Conservation (phyloP, 2,888 invertebrate species). For the Arrhopalites spinosus region DNA sequence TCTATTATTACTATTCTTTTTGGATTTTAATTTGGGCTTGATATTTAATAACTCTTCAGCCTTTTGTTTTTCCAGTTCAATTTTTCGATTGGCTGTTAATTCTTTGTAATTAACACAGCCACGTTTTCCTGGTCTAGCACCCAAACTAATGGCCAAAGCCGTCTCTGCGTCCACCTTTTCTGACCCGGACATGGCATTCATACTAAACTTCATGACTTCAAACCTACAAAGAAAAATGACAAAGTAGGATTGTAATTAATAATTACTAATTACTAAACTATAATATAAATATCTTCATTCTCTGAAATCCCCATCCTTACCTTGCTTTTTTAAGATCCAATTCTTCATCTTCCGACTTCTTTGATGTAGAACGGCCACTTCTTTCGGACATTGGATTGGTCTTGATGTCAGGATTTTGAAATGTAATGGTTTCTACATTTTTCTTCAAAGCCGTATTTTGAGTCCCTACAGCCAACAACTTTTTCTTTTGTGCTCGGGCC, state of each 20-base stretch:
- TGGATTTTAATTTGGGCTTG: slow-evolving; percentile 26
- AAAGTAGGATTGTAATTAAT: not conserved
- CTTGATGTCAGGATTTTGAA: slow-evolving; percentile 45
- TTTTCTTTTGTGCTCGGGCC: slow-evolving; percentile 30
- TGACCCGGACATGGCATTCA: slow-evolving; percentile 72
- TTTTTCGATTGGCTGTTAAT: slow-evolving; percentile 66
- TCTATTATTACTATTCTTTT: slow-evolving; percentile 13
- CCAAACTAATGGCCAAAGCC: slow-evolving; percentile 76
- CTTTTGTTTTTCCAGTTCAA: slow-evolving; percentile 61
- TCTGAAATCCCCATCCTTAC: slow-evolving; percentile 58
- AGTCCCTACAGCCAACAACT: not conserved
- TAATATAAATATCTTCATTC: not conserved
- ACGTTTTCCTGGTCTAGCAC: slow-evolving; percentile 78
- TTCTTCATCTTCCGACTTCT: slow-evolving; percentile 58
- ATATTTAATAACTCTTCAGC: slow-evolving; percentile 26
- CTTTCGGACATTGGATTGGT: not conserved
- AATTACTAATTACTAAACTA: not conserved
- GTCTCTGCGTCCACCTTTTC: slow-evolving; percentile 80
- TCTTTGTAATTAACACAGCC: slow-evolving; percentile 75
- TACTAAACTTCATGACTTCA: slow-evolving; percentile 83
- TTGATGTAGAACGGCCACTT: not conserved
- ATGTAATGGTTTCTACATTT: slow-evolving; percentile 45
- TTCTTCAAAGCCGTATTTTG: slow-evolving; percentile 24
- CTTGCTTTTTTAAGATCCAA: slow-evolving; percentile 76
- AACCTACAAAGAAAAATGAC: slow-evolving; percentile 27